Percentiles rank a stretch among this genome's conserved stretches.
These are phyloP conservation scores for Spodoptera litura DNA, from an alignment of 1,140 invertebrate species.

Conservation along the genomic window DNA sequence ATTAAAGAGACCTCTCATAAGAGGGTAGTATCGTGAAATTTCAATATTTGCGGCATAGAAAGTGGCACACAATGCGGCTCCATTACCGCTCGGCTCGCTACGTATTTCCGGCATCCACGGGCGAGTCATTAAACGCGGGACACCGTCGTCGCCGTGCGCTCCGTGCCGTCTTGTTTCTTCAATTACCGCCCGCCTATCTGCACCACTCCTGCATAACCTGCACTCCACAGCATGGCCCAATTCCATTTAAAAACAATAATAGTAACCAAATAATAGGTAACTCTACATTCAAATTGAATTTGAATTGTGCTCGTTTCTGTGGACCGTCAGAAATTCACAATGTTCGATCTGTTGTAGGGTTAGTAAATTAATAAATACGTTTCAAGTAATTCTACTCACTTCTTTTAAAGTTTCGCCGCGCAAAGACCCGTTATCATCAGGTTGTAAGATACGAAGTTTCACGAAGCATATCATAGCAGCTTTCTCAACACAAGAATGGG, in stretches of 20 bases:
- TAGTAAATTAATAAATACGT: too few species aligned
- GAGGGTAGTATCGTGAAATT: slow-evolving; percentile 74
- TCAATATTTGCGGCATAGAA: slow-evolving; percentile 79
- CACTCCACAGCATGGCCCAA: slow-evolving; percentile 43
- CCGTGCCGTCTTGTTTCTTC: slow-evolving; percentile 57
- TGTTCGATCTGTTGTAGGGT: not conserved
- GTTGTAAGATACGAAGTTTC: slow-evolving; percentile 98
- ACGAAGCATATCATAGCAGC: slow-evolving; percentile 99
- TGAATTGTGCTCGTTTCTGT: not conserved
- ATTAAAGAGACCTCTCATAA: slow-evolving; percentile 69
- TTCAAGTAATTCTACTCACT: slow-evolving; percentile 79
- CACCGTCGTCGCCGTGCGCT: slow-evolving; percentile 53
- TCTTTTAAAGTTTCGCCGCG: slow-evolving; percentile 94
- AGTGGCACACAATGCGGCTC: slow-evolving; percentile 75
- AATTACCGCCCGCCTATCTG: slow-evolving; percentile 76
- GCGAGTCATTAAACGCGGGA: slow-evolving; percentile 76
- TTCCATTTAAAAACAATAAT: slow-evolving; percentile 42
- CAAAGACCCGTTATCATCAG: slow-evolving; percentile 96
- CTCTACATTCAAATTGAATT: not conserved
- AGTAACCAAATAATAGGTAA: slow-evolving; percentile 6
- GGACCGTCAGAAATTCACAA: not conserved
- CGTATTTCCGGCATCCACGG: slow-evolving; percentile 81
- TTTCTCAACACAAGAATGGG: slow-evolving; percentile 99
- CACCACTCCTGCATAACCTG: slow-evolving; percentile 46
- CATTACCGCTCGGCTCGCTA: slow-evolving; percentile 75